Evolutionary conservation across 2,113 vertebrate genomes (phyloP).

Genomic region (Callocephalon fimbriatum): DNA sequence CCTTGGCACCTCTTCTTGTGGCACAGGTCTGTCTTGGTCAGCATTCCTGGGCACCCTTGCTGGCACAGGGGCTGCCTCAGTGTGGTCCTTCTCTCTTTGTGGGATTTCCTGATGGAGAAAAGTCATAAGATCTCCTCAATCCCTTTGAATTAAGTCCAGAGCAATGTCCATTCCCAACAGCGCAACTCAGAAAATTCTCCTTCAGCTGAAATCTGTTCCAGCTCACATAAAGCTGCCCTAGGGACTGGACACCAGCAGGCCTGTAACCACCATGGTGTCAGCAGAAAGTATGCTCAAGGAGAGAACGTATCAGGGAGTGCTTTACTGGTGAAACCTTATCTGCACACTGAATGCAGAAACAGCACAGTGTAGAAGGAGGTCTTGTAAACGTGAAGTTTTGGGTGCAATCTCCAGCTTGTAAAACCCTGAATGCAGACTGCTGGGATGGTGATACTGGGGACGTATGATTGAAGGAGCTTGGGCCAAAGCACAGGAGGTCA

Average conservation of each 20-base stretch:
- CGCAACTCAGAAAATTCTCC: not conserved
- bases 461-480: not conserved
- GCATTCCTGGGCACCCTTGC: not conserved
- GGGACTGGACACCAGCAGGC: not conserved
- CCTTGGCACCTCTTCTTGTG: not conserved
- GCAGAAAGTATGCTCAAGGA: not conserved
- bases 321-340: not conserved
- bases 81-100: not conserved
- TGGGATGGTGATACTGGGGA: not conserved
- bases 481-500: not conserved
- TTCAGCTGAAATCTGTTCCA: not conserved
- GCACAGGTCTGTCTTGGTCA: not conserved
- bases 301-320: not conserved
- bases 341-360: not conserved
- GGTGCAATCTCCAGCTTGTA: not conserved
- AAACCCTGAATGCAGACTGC: not conserved
- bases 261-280: not conserved
- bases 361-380: not conserved
- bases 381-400: not conserved
- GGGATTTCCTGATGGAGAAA: conserved; percentile 11
- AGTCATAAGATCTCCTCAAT: not conserved
- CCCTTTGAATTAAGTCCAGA: not conserved
- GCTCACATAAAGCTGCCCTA: not conserved
- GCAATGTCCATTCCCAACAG: not conserved
- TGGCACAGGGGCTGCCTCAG: not conserved